Evolutionary conservation across 2,888 invertebrate genomes (phyloP).

Genomic region (Iselma pallidipennis): DNA sequence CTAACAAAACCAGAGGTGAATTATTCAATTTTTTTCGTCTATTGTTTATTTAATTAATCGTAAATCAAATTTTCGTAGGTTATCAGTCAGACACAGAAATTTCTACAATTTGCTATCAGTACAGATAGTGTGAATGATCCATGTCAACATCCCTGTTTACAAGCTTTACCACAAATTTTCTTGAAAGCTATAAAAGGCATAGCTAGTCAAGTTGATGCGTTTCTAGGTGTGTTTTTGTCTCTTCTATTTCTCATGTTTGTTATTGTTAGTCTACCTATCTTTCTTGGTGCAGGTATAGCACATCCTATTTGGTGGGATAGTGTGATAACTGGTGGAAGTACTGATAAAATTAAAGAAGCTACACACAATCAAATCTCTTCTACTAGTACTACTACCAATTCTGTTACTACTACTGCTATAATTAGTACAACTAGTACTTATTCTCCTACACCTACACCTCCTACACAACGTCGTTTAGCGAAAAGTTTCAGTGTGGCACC

Average conservation of each 20-base stretch:
- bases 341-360: constrained; percentile 54
- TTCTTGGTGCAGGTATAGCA: constrained; percentile 54
- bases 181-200: constrained; percentile 92
- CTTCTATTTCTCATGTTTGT: background rate
- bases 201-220: constrained; percentile 92
- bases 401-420: constrained; percentile 3
- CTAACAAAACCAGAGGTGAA: constrained; percentile 79
- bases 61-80: constrained; percentile 33
- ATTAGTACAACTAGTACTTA: constrained; percentile 43
- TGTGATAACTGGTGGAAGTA: constrained; percentile 52
- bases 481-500: constrained; percentile 91
- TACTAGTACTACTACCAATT: background rate
- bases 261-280: constrained; percentile 8
- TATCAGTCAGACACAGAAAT: constrained; percentile 71
- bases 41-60: constrained; percentile 7
- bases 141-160: constrained; percentile 86
- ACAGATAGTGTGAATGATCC: constrained; percentile 83
- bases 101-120: constrained; percentile 77
- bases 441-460: constrained; percentile 77
- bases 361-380: constrained; percentile 20
- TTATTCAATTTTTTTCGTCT: no score
- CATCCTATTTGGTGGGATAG: constrained; percentile 59
- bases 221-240: constrained; percentile 73
- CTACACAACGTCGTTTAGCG: constrained; percentile 84
- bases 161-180: constrained; percentile 85